These are phyloP conservation scores for Chrysemys picta DNA, from an alignment of 2,113 vertebrate genomes.

Conservation along the genomic window DNA sequence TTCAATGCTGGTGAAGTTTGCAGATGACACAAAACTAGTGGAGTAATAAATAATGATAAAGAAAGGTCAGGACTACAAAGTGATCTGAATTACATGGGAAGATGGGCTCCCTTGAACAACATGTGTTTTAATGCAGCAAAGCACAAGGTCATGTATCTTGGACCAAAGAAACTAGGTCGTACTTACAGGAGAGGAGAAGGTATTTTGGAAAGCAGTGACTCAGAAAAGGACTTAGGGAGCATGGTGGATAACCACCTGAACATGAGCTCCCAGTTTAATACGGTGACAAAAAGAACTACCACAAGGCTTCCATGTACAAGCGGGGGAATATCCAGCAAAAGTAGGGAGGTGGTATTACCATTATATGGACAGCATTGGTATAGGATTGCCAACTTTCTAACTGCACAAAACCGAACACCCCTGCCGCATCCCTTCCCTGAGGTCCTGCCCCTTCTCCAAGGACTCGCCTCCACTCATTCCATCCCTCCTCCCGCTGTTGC, in stretches of 20 bases:
- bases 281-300: slow-evolving; percentile 12
- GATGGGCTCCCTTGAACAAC: rapidly evolving
- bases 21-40: background rate
- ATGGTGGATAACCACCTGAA: background rate
- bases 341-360: background rate
- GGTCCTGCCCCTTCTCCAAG: no score
- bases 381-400: no score
- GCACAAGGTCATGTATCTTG: rapidly evolving
- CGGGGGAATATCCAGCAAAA: slow-evolving; percentile 3
- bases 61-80: background rate
- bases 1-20: background rate
- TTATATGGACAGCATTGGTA: slow-evolving; percentile 1
- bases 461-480: no score
- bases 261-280: background rate
- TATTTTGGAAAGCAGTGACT: slow-evolving; percentile 7
- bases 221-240: background rate
- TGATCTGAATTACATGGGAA: background rate
- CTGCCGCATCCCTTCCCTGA: no score
- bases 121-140: rapidly evolving
- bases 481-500: no score
- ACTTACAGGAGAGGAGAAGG: background rate
- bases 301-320: slow-evolving; percentile 3
- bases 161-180: background rate
- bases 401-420: no score
- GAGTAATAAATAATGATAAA: background rate